Conservation (phyloP, 2,797 vertebrate genomes). For the Sebastes hubbsi region DNA sequence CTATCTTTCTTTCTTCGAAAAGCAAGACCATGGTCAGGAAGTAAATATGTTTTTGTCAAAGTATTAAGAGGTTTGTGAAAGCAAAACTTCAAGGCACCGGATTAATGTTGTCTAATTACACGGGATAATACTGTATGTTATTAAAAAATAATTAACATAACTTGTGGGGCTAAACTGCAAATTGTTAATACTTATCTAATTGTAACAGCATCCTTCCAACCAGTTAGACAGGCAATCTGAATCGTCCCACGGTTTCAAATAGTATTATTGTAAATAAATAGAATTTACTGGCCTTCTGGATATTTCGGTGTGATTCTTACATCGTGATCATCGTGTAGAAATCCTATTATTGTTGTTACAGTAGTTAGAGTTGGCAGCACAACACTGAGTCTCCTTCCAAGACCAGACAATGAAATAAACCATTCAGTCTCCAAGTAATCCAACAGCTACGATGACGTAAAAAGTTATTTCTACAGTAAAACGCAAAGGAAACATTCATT, state of each 20-base stretch:
- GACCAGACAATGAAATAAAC: constrained; percentile 12
- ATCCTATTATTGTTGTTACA: neutral
- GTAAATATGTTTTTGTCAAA: neutral
- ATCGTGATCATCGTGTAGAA: neutral
- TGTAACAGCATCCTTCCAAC: neutral
- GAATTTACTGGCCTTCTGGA: neutral
- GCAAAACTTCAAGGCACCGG: constrained; percentile 49
- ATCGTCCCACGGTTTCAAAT: neutral
- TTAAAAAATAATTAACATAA: neutral
- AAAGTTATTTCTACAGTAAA: constrained; percentile 18
- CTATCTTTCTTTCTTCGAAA: neutral
- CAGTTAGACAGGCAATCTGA: neutral
- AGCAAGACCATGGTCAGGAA: neutral
- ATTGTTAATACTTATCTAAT: neutral
- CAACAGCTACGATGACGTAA: constrained; percentile 3
- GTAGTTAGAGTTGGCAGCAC: constrained; percentile 2
- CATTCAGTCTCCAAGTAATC: constrained; percentile 28
- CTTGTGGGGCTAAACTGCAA: neutral
- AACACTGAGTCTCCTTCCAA: constrained; percentile 5
- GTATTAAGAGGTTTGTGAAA: neutral
- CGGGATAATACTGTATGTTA: neutral
- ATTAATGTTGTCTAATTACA: neutral
- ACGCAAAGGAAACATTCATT: constrained; percentile 36
- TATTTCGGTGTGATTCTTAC: neutral
- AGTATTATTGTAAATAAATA: neutral